Evolutionary conservation across 53 echinoderm and acorn worm genomes (phyloP).

Genomic region (Actinopyga echinites): DNA sequence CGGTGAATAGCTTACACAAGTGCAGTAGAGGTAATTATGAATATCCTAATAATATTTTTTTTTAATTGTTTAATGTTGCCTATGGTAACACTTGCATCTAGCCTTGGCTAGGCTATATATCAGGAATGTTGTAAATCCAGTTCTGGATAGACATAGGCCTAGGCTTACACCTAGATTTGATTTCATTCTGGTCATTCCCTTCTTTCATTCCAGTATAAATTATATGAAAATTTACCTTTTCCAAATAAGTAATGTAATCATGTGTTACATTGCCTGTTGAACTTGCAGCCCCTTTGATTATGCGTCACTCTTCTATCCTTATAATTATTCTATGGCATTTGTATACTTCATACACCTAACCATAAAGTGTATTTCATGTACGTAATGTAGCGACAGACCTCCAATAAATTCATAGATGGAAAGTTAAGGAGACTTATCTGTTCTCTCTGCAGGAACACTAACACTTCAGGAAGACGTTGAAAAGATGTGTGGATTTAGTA

Average conservation of each 20-base stretch:
- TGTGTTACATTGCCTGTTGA: too few relatives aligned
- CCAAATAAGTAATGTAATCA: too few relatives aligned
- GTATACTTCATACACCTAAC: too few relatives aligned
- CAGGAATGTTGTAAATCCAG: background rate
- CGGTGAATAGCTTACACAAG: background rate
- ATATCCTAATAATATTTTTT: background rate
- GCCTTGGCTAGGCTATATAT: background rate
- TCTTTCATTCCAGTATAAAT: too few relatives aligned
- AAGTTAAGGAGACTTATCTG: too few relatives aligned
- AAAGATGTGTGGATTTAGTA: slow-evolving; percentile 9
- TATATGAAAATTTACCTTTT: too few relatives aligned
- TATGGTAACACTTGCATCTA: background rate
- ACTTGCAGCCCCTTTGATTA: too few relatives aligned
- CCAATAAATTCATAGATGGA: background rate
- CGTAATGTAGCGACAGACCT: background rate
- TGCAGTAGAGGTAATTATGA: background rate
- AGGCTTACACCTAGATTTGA: too few relatives aligned
- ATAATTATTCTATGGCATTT: too few relatives aligned
- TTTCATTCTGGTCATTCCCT: too few relatives aligned
- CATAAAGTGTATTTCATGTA: background rate
- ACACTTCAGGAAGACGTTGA: background rate
- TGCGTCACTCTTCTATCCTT: too few relatives aligned
- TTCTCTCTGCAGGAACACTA: background rate
- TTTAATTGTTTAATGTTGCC: background rate
- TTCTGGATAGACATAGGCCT: background rate